Percentiles rank a stretch among this genome's conserved stretches.
phyloP scores from a whole-genome alignment of 2,797 vertebrate genomes.

The Mycteria americana region DNA sequence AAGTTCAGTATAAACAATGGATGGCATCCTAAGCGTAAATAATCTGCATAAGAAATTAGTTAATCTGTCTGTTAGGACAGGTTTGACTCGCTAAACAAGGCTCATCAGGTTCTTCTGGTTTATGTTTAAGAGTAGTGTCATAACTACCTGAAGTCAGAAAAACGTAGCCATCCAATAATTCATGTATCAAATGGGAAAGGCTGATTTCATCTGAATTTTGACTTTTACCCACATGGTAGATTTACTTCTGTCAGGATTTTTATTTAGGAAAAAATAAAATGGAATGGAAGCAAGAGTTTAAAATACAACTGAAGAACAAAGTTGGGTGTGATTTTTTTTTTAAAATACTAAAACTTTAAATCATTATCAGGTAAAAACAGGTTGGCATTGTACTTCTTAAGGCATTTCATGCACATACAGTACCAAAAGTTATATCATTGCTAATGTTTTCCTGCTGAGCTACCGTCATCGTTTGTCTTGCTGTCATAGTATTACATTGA shows the following conservation, averaged over 20 bases:
- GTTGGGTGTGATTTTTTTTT: not conserved
- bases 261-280: constrained; percentile 5
- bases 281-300: constrained; percentile 39
- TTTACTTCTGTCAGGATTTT: constrained; percentile 39
- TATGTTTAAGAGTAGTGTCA: not conserved
- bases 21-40: constrained; percentile 1
- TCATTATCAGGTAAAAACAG: constrained; percentile 50
- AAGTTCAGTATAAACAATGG: constrained; percentile 11
- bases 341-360: constrained; percentile 13
- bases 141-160: not conserved
- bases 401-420: constrained; percentile 66
- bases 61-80: constrained; percentile 27
- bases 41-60: constrained; percentile 20
- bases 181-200: not conserved
- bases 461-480: constrained; percentile 70
- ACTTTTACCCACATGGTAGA: not conserved
- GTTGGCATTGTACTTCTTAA: constrained; percentile 54
- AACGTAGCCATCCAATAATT: not conserved
- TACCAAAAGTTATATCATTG: constrained; percentile 67
- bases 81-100: constrained; percentile 26
- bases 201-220: constrained; percentile 7
- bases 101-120: constrained; percentile 38
- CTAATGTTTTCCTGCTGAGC: constrained; percentile 76
- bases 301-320: not conserved
- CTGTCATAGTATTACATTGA: constrained; percentile 73